Conservation (phyloP, 2,888 invertebrate species). For the Scaptomyza cyrtandrae region DNA sequence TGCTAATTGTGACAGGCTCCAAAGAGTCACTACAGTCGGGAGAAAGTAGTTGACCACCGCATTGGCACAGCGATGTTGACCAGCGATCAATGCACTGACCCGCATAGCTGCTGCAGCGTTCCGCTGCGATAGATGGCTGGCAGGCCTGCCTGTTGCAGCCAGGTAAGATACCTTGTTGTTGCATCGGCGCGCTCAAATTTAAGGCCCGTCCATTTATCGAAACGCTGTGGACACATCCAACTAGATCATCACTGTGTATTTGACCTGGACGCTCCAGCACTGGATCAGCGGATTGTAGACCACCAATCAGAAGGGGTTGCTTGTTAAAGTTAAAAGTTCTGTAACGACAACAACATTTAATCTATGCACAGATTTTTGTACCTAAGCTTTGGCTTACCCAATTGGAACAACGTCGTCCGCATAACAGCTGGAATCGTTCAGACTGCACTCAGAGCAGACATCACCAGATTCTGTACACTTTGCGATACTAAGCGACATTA, state of each 20-base stretch:
- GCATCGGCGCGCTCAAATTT: conserved; percentile 91
- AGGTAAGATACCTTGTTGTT: conserved; percentile 89
- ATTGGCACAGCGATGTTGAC: conserved; percentile 90
- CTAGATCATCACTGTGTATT: conserved; percentile 95
- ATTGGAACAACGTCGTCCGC: conserved; percentile 94
- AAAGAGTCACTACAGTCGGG: conserved; percentile 92
- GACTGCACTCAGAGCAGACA: conserved; percentile 93
- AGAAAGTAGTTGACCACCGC: conserved; percentile 89
- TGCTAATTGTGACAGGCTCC: conserved; percentile 91
- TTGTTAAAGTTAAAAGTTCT: conserved; percentile 96
- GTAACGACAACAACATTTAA: conserved; percentile 81
- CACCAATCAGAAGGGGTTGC: conserved; percentile 93
- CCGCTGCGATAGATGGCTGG: conserved; percentile 83
- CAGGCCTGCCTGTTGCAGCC: conserved; percentile 92
- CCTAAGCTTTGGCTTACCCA: conserved; percentile 87
- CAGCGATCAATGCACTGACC: conserved; percentile 92
- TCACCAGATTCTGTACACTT: conserved; percentile 94
- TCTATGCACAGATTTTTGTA: no score
- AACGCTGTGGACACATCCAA: conserved; percentile 96
- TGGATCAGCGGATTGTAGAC: conserved; percentile 93
- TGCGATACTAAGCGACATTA: conserved; percentile 93
- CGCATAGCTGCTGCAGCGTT: conserved; percentile 87
- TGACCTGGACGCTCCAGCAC: conserved; percentile 95
- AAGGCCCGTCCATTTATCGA: conserved; percentile 93
- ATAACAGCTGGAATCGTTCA: conserved; percentile 92